phyloP scores from a whole-genome alignment of 2,113 vertebrate genomes.

The Cryptomyrus ogoouensis region DNA sequence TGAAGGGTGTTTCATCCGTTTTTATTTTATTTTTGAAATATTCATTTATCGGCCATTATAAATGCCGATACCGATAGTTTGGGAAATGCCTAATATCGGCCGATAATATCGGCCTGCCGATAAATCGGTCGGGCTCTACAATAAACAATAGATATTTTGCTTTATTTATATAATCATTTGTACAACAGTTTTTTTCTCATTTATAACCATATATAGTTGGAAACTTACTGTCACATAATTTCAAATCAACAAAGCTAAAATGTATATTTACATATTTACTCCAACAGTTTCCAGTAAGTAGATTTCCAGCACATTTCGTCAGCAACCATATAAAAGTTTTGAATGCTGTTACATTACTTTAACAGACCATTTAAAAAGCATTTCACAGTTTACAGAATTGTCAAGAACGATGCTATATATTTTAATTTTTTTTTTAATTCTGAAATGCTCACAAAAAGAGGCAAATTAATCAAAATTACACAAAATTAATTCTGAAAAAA shows the following conservation, averaged over 20 bases:
- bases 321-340: background rate
- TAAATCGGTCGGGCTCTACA: too few species aligned
- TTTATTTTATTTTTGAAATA: too few species aligned
- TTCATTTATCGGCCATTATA: too few species aligned
- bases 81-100: too few species aligned
- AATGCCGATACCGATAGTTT: too few species aligned
- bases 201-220: background rate
- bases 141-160: background rate
- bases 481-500: background rate
- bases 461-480: background rate
- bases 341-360: background rate
- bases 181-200: background rate
- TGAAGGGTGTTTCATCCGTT: too few species aligned
- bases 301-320: background rate
- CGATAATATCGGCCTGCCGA: too few species aligned
- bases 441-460: background rate
- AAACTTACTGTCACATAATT: background rate
- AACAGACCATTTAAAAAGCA: background rate
- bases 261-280: background rate
- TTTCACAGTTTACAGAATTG: background rate
- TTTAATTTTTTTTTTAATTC: background rate
- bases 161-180: constrained; percentile 6
- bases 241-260: background rate
- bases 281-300: background rate
- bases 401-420: background rate